Evolutionary conservation across 2,797 vertebrate species (phyloP).

Genomic region (Mallotus villosus): DNA sequence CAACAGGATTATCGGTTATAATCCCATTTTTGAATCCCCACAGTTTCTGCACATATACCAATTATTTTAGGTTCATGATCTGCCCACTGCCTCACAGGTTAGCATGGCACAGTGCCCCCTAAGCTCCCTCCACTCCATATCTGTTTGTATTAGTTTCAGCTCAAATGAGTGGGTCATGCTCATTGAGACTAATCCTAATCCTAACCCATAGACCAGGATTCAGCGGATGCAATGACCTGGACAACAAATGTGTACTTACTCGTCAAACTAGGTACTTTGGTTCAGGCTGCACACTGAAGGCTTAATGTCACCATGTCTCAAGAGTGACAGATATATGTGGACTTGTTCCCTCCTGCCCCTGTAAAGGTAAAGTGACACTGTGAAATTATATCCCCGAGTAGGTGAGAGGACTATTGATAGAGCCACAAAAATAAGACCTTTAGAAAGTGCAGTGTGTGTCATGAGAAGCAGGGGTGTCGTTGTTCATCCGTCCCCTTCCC

Average conservation of each 20-base stretch:
- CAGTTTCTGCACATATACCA: slow-evolving; percentile 55
- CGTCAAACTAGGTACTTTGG: slow-evolving; percentile 24
- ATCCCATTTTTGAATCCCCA: slow-evolving; percentile 64
- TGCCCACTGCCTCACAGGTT: slow-evolving; percentile 50
- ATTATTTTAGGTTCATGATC: slow-evolving; percentile 54
- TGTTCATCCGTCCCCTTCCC: not conserved
- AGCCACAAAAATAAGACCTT: no score
- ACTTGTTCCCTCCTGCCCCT: no score
- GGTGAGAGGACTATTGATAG: no score
- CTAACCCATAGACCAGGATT: slow-evolving; percentile 19
- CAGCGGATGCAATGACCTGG: slow-evolving; percentile 32
- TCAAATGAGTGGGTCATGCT: slow-evolving; percentile 36
- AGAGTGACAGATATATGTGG: no score
- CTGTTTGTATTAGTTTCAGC: slow-evolving; percentile 30
- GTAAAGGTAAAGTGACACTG: no score
- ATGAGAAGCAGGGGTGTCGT: no score
- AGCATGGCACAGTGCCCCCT: slow-evolving; percentile 49
- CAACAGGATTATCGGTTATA: slow-evolving; percentile 64
- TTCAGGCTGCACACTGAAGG: not conserved
- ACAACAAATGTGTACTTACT: not conserved
- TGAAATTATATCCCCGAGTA: no score
- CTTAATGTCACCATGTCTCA: no score
- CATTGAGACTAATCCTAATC: slow-evolving; percentile 26
- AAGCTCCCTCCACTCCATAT: slow-evolving; percentile 21
- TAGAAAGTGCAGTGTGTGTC: no score